Percentiles rank a stretch among this genome's conserved stretches.
These are phyloP conservation scores for Rhabdomys dilectus DNA, from an alignment of 2,113 vertebrate species.

Conservation along the genomic window DNA sequence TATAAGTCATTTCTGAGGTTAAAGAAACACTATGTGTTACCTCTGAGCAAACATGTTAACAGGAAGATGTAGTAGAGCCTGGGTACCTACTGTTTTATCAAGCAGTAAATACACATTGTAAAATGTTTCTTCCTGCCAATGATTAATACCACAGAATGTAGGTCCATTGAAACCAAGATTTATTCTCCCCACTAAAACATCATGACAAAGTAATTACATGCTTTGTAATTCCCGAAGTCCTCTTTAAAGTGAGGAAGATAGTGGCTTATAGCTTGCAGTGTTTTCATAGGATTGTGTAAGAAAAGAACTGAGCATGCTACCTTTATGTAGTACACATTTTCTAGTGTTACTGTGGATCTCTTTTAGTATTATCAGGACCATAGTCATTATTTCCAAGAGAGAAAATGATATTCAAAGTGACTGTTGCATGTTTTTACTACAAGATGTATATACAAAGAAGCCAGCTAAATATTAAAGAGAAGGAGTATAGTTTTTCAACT, in stretches of 20 bases:
- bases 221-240: not conserved
- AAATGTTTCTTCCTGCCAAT: not conserved
- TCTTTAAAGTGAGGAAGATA: not conserved
- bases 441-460: not conserved
- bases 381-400: not conserved
- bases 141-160: not conserved
- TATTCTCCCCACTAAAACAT: not conserved
- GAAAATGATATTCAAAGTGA: not conserved
- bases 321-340: no score
- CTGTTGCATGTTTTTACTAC: not conserved
- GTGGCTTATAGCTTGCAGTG: not conserved
- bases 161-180: not conserved
- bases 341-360: no score
- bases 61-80: not conserved
- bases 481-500: not conserved
- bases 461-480: not conserved
- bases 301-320: not conserved
- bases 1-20: not conserved
- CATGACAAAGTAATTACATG: not conserved
- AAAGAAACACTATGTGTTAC: not conserved
- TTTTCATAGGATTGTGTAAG: not conserved
- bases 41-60: not conserved
- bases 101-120: not conserved
- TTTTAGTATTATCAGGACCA: not conserved
- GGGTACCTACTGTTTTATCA: not conserved